Percentiles rank a stretch among this genome's conserved stretches.
Conservation (phyloP, 2,797 vertebrate genomes). For the Streptopelia turtur region DNA sequence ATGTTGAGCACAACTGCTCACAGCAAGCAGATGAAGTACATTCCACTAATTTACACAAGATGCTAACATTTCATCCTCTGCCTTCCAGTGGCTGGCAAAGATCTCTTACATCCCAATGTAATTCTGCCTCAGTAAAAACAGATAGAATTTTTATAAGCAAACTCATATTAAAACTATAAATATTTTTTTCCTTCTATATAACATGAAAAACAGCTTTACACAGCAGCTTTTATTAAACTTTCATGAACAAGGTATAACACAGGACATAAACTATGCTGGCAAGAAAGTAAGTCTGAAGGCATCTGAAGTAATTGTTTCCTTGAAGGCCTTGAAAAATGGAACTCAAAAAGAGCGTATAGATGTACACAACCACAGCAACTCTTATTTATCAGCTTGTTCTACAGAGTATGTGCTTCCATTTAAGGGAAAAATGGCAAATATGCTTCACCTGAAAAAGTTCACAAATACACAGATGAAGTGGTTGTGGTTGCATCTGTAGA, state of each 20-base stretch:
- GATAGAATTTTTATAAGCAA: not conserved
- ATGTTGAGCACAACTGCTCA: slow-evolving; percentile 26
- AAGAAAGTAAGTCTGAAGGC: not conserved
- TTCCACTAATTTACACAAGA: slow-evolving; percentile 23
- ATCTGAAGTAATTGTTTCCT: not conserved
- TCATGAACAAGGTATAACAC: not conserved
- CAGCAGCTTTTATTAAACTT: not conserved
- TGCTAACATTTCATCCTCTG: not conserved
- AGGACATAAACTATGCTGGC: not conserved
- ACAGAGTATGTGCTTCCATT: not conserved
- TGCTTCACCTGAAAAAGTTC: not conserved
- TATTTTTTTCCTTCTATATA: not conserved
- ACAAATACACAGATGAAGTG: not conserved
- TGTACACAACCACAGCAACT: not conserved
- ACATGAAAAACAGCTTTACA: not conserved
- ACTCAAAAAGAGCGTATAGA: not conserved
- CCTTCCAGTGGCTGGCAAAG: not conserved
- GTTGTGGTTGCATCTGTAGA: not conserved
- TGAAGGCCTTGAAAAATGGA: not conserved
- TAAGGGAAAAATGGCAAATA: not conserved
- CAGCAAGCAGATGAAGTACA: slow-evolving; percentile 15
- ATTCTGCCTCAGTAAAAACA: not conserved
- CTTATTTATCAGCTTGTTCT: not conserved
- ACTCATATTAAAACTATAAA: not conserved
- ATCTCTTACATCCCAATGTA: not conserved